phyloP scores from a whole-genome alignment of 2,888 invertebrate species.

The Busseola fusca region DNA sequence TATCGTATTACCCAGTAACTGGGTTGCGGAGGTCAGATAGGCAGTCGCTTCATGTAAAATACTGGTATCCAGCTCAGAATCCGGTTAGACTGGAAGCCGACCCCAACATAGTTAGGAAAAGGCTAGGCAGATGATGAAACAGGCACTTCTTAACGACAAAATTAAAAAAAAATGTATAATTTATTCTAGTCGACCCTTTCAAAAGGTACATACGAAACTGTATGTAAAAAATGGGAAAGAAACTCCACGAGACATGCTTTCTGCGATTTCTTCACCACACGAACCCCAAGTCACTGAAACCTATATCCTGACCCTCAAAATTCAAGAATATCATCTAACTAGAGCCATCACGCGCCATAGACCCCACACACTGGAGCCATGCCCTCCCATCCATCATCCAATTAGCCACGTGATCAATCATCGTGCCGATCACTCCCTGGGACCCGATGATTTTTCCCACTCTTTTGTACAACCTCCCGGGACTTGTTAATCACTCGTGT shows the following conservation, averaged over 20 bases:
- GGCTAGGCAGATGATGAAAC: no score
- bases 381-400: slow-evolving; percentile 92
- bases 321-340: slow-evolving; percentile 4
- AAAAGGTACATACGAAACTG: neutral
- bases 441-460: slow-evolving; percentile 85
- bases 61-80: no score
- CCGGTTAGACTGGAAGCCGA: no score
- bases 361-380: slow-evolving; percentile 45
- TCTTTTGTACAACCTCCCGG: slow-evolving; percentile 76
- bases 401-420: slow-evolving; percentile 93
- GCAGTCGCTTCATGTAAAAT: no score
- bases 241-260: neutral
- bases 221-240: neutral
- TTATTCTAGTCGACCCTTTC: neutral
- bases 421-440: slow-evolving; percentile 88
- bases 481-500: slow-evolving; percentile 85
- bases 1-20: no score
- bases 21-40: no score
- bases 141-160: neutral
- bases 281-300: neutral
- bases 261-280: neutral
- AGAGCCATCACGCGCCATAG: slow-evolving; percentile 16
- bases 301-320: slow-evolving; percentile 3
- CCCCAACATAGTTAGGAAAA: no score
- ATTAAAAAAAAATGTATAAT: neutral